A percentile compares a stretch with the other conserved stretches of the same genome.
Evolutionary conservation across 2,888 invertebrate genomes (phyloP).

Genomic region (Troides aeacus): DNA sequence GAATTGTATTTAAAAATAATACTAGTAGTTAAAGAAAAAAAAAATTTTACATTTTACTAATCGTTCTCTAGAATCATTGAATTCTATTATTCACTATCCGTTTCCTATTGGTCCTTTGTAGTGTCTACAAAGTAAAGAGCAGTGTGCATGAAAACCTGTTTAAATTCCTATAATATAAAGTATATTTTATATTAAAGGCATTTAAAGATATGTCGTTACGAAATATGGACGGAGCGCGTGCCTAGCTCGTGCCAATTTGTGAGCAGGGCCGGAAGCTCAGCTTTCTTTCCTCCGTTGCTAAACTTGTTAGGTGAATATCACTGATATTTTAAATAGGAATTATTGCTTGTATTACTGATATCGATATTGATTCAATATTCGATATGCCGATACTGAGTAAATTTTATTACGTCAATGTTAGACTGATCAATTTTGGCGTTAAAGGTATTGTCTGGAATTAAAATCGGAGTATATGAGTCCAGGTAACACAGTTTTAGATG

Average conservation of each 20-base stretch:
- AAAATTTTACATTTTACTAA: neutral
- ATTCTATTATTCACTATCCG: slow-evolving; percentile 70
- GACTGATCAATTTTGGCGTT: too few relatives aligned
- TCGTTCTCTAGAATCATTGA: slow-evolving; percentile 59
- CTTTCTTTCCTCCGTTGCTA: slow-evolving; percentile 77
- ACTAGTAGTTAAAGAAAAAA: too few relatives aligned
- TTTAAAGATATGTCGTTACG: slow-evolving; percentile 41
- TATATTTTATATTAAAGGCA: slow-evolving; percentile 35
- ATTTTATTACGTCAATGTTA: too few relatives aligned
- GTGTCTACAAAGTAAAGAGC: slow-evolving; percentile 3
- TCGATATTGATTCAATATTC: slow-evolving; percentile 47
- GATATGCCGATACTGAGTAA: neutral
- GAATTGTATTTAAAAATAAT: too few relatives aligned
- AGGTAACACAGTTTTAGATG: too few relatives aligned
- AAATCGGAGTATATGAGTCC: too few relatives aligned
- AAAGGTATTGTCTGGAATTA: too few relatives aligned
- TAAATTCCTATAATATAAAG: slow-evolving; percentile 32
- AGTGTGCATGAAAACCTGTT: slow-evolving; percentile 22
- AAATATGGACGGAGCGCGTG: slow-evolving; percentile 56
- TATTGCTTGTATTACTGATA: slow-evolving; percentile 34
- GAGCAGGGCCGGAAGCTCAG: slow-evolving; percentile 75
- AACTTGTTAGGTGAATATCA: slow-evolving; percentile 75
- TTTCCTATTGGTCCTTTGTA: neutral
- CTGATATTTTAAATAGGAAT: slow-evolving; percentile 61
- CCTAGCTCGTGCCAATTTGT: slow-evolving; percentile 79